These are phyloP conservation scores for Conus betulinus DNA, from an alignment of 1,140 invertebrate genomes.

Conservation along the genomic window DNA sequence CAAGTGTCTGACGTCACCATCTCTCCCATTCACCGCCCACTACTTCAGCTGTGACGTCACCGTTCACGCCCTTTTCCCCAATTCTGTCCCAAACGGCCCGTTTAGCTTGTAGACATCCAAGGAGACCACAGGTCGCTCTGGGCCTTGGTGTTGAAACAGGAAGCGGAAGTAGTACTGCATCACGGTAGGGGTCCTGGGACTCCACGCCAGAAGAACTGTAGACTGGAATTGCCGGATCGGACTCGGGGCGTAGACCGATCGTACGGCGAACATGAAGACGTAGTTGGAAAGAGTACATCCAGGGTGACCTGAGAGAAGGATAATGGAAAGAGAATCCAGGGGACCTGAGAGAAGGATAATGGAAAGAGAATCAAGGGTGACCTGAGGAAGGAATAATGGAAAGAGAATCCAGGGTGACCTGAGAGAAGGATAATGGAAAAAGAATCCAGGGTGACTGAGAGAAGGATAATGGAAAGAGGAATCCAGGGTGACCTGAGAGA, in stretches of 20 bases:
- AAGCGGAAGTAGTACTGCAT: neutral
- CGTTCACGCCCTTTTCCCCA: neutral
- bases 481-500: too few relatives aligned
- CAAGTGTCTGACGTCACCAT: slow-evolving; percentile 10
- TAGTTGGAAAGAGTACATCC: neutral
- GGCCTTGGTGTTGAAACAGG: neutral
- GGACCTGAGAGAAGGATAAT: too few relatives aligned
- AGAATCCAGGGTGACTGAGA: too few relatives aligned
- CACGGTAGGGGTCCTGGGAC: neutral
- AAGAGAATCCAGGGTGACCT: too few relatives aligned
- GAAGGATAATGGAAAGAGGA: too few relatives aligned
- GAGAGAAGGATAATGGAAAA: too few relatives aligned
- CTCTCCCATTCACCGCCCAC: slow-evolving; percentile 7
- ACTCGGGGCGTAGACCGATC: neutral
- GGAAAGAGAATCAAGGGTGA: too few relatives aligned
- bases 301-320: too few relatives aligned
- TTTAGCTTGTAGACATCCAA: neutral
- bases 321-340: too few relatives aligned
- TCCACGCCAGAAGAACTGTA: slow-evolving; percentile 14
- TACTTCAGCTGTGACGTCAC: neutral
- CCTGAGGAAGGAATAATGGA: too few relatives aligned
- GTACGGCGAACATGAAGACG: neutral
- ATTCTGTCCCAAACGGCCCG: neutral
- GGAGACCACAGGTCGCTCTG: neutral
- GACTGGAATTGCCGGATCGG: neutral